Conservation (phyloP, 2,113 vertebrate species). For the Synodontis membranacea region DNA sequence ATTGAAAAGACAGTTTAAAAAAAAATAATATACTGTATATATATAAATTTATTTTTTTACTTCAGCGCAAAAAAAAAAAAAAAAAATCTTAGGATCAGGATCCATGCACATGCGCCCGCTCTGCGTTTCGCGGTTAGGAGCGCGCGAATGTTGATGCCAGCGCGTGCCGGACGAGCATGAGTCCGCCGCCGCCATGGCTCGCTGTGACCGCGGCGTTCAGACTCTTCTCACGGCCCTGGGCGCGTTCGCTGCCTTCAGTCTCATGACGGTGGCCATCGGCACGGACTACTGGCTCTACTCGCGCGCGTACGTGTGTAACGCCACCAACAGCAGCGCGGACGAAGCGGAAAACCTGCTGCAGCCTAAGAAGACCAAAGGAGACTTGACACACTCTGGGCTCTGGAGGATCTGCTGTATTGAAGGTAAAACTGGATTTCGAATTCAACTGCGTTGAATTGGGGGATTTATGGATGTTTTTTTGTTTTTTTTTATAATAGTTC, state of each 20-base stretch:
- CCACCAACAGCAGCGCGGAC: conserved; percentile 84
- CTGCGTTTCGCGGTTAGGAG: not conserved
- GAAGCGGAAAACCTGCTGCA: conserved; percentile 76
- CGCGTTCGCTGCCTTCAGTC: conserved; percentile 91
- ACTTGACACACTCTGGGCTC: conserved; percentile 91
- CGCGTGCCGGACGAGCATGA: conserved; percentile 21
- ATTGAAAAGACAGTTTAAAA: not conserved
- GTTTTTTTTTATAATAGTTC: not conserved
- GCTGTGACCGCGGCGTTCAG: conserved; percentile 93
- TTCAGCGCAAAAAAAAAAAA: not conserved
- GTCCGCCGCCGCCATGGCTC: conserved; percentile 78
- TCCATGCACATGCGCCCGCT: not conserved
- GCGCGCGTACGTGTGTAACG: conserved; percentile 89
- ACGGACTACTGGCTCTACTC: conserved; percentile 97
- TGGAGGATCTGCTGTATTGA: conserved; percentile 95
- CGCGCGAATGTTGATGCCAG: not conserved
- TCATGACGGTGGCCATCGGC: conserved; percentile 95
- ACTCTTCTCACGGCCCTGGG: conserved; percentile 87
- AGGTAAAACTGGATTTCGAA: conserved; percentile 71
- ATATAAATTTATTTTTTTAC: not conserved
- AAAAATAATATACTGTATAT: not conserved
- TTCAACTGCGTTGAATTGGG: not conserved
- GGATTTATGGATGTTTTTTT: not conserved
- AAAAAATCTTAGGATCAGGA: not conserved
- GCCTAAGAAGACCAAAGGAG: conserved; percentile 76